Conservation (phyloP, 2,797 vertebrate species). For the Eulemur albifrons region DNA sequence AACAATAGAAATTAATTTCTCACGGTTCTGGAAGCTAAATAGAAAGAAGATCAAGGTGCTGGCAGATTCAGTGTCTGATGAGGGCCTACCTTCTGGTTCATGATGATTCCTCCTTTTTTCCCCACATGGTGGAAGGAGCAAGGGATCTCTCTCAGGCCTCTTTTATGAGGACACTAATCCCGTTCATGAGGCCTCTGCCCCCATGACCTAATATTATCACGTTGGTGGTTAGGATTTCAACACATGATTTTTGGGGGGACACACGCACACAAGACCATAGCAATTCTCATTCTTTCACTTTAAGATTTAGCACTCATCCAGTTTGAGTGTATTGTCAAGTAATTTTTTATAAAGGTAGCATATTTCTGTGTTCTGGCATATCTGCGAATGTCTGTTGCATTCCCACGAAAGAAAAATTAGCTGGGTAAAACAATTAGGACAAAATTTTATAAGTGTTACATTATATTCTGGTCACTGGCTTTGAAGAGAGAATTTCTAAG, state of each 20-base stretch:
- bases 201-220: background rate
- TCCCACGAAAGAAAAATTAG: background rate
- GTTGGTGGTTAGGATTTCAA: background rate
- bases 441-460: background rate
- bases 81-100: background rate
- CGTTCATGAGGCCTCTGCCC: background rate
- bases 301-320: background rate
- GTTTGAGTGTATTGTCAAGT: background rate
- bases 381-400: background rate
- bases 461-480: background rate
- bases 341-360: background rate
- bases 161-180: background rate
- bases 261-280: background rate
- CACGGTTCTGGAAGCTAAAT: background rate
- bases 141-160: background rate
- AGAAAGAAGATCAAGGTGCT: background rate
- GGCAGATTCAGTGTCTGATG: background rate
- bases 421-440: background rate
- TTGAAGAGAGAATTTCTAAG: background rate
- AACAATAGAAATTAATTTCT: background rate
- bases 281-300: background rate
- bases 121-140: background rate
- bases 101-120: background rate
- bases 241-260: background rate
- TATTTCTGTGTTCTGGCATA: background rate